Conservation (phyloP, 2,797 vertebrate species). For the Arnoldichthys spilopterus region DNA sequence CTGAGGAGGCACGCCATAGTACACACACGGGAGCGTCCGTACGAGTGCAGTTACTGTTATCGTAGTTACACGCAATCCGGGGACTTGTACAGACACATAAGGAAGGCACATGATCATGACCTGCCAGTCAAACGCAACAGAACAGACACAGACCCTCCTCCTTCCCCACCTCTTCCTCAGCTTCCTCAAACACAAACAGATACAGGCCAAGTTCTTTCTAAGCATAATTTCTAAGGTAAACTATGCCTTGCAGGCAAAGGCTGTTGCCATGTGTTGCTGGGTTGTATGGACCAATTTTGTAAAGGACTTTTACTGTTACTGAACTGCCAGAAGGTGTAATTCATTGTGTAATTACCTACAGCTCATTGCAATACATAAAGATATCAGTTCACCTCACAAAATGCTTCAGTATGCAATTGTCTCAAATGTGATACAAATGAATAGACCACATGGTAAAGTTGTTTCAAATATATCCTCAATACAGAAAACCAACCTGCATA, state of each 20-base stretch:
- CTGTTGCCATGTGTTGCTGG: neutral
- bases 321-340: neutral
- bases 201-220: neutral
- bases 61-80: constrained; percentile 95
- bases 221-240: neutral
- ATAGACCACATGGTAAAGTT: neutral
- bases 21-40: constrained; percentile 91
- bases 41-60: constrained; percentile 93
- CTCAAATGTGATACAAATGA: neutral
- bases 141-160: constrained; percentile 70
- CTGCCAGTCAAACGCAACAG: constrained; percentile 84
- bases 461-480: neutral
- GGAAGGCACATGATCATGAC: constrained; percentile 89
- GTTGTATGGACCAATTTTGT: constrained; percentile 25
- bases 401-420: neutral
- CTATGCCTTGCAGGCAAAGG: neutral
- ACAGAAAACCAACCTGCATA: neutral
- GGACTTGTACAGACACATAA: constrained; percentile 93
- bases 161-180: constrained; percentile 58
- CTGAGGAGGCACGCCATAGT: constrained; percentile 92
- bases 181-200: constrained; percentile 53
- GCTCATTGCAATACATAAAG: neutral
- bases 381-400: neutral
- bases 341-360: neutral
- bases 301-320: constrained; percentile 5